A percentile compares a stretch with the other conserved stretches of the same genome.
Conservation (phyloP, 2,113 vertebrate genomes). For the Myxocyprinus asiaticus region DNA sequence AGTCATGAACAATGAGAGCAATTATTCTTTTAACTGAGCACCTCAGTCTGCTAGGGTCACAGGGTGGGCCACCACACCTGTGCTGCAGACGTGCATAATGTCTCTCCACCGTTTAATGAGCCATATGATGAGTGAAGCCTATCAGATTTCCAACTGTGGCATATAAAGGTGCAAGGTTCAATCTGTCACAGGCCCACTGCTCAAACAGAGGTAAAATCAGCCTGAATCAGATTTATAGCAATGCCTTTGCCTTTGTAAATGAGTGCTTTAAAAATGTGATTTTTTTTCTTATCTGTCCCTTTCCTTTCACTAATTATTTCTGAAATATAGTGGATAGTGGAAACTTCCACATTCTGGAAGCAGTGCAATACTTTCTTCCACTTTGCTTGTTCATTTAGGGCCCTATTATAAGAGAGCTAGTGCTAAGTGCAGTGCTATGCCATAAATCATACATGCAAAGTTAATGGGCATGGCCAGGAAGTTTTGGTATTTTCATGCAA, state of each 20-base stretch:
- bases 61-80: constrained; percentile 46
- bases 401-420: no score
- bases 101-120: constrained; percentile 53
- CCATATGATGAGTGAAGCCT: constrained; percentile 60
- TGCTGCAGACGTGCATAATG: constrained; percentile 49
- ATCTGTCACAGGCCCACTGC: constrained; percentile 40
- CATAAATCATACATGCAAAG: no score
- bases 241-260: constrained; percentile 37
- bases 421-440: no score
- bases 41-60: constrained; percentile 33
- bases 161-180: constrained; percentile 47
- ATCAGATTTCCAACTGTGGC: constrained; percentile 51
- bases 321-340: no score
- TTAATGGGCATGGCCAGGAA: no score
- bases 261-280: constrained; percentile 22
- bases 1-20: constrained; percentile 18
- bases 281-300: not conserved
- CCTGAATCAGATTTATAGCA: constrained; percentile 24
- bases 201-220: constrained; percentile 19
- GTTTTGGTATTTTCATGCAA: no score
- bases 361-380: no score
- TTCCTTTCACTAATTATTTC: not conserved
- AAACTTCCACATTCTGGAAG: no score
- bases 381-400: no score
- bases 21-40: constrained; percentile 42